Base-by-base conservation (phyloP, 2,888 invertebrate genomes). In the Pseudococcus viburni region DNA sequence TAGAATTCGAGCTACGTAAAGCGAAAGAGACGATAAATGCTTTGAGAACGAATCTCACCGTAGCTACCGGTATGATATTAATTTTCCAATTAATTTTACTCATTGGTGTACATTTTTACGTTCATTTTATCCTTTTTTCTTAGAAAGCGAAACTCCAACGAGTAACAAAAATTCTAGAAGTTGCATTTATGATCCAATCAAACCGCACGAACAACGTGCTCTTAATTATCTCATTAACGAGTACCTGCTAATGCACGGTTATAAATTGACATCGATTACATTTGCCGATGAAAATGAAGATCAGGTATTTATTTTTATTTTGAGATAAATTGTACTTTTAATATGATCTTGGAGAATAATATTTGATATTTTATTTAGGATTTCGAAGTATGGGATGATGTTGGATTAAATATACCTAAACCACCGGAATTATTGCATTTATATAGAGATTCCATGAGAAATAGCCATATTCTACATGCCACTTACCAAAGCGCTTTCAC, bases 221-320 rank as follows among this genome's bases (percentile, higher is more conserved):
- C 92, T 97, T 1, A 97, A 97, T 92, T 97, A 96, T 92, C 93
- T 97, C 26, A 95, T 97, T 85, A 96, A 97, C 92, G 97, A 97
- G 91, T 97, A 97, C 91, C 92, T 97, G 22, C 92, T 97, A 85
- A 92, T 94, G 22, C 94, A 95, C 91, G 95, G 95, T 89, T 97
- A 96, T 91, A 97, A 97, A 92, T 92, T 97, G 33, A 96, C 97
- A 4, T 96, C 97, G 0, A 96, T 97, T 89, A 97, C 97, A 84
- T 97, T 97, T 92, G 95, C 96, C 59, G 97, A 97, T 93, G 97
- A 97, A 93, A 97, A 96, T 93, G 96, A 96, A 91, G 94, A 96
- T 91, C 97, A 97, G 93, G 95, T 95, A 5, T 80, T 19, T 46
- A 42, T 42, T 42, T 42, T 42, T 5, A 42, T 42, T 42, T 42